phyloP scores from a whole-genome alignment of 1,140 invertebrate genomes.

The Diorhabda sublineata region DNA sequence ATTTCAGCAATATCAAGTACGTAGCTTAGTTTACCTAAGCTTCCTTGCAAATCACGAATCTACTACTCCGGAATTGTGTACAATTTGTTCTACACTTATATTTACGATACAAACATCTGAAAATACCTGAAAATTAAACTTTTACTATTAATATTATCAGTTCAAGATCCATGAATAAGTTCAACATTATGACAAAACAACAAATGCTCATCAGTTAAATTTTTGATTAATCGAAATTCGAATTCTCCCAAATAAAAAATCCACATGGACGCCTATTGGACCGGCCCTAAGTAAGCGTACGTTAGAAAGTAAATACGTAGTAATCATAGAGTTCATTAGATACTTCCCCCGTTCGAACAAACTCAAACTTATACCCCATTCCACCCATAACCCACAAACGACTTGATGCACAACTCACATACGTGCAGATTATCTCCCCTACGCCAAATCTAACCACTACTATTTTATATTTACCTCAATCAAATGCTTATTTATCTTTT shows the following conservation, averaged over 20 bases:
- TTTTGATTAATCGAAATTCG: not conserved
- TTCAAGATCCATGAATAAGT: not conserved
- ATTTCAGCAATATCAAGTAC: too few species aligned
- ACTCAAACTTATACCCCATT: conserved; percentile 24
- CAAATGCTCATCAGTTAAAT: not conserved
- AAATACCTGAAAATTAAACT: not conserved
- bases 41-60: too few species aligned
- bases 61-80: too few species aligned
- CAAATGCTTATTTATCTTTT: conserved; percentile 14
- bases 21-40: too few species aligned
- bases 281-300: conserved; percentile 28
- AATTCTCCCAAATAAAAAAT: not conserved
- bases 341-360: conserved; percentile 27
- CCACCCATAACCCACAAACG: conserved; percentile 1
- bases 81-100: too few species aligned
- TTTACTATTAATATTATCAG: not conserved
- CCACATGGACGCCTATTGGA: not conserved
- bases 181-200: not conserved
- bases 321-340: conserved; percentile 43
- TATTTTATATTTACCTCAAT: conserved; percentile 24
- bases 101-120: too few species aligned
- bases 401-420: conserved; percentile 10
- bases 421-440: conserved; percentile 20
- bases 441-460: conserved; percentile 16
- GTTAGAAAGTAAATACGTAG: conserved; percentile 41